A percentile compares a stretch with the other conserved stretches of the same genome.
phyloP scores from a whole-genome alignment of 2,888 invertebrate genomes.

The Ferdinandea cuprea region DNA sequence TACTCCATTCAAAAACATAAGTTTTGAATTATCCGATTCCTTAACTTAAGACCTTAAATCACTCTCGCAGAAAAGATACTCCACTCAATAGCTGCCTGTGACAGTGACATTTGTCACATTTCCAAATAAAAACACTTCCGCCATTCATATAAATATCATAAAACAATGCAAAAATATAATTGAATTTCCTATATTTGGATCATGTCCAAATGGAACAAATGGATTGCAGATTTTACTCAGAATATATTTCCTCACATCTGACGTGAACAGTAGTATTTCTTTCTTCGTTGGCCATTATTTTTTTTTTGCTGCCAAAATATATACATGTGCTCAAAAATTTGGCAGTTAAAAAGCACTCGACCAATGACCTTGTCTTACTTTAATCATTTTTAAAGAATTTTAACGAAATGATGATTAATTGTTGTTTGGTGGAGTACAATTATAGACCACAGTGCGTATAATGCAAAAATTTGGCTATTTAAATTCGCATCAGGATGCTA shows the following conservation, averaged over 20 bases:
- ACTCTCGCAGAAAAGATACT: neutral
- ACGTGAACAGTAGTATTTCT: neutral
- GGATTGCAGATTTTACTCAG: constrained; percentile 5
- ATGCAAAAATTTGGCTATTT: neutral
- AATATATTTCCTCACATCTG: constrained; percentile 4
- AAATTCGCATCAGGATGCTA: neutral
- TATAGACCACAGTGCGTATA: neutral
- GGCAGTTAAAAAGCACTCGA: neutral
- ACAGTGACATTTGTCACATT: neutral
- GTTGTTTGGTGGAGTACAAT: neutral
- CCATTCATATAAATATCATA: neutral
- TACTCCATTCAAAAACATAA: too few species aligned
- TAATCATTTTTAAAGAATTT: neutral
- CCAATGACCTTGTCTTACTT: constrained; percentile 17
- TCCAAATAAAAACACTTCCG: neutral
- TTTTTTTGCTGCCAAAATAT: neutral
- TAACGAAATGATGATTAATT: constrained; percentile 7
- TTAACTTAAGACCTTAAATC: too few species aligned
- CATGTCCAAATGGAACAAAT: constrained; percentile 38
- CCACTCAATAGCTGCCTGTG: neutral
- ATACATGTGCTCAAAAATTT: neutral
- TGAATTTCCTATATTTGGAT: constrained; percentile 28
- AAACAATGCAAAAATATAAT: constrained; percentile 7
- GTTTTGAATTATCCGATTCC: too few species aligned
- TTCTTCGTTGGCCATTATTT: constrained; percentile 2